A percentile compares a stretch with the other conserved stretches of the same genome.
phyloP scores from a whole-genome alignment of 2,888 invertebrate species.

The Amphiduros pacificus region DNA sequence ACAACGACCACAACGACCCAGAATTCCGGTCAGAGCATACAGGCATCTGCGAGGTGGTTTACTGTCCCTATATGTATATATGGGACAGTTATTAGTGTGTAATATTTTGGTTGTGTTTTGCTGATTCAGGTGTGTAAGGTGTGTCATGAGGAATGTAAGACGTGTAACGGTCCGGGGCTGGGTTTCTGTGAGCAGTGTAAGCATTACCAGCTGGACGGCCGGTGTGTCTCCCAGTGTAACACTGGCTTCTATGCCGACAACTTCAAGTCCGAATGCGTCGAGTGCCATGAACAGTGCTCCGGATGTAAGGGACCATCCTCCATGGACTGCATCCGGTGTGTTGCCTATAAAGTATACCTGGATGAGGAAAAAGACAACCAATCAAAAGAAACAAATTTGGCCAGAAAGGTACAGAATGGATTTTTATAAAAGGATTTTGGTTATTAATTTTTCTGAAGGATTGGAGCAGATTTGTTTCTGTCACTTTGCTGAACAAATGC shows the following conservation, averaged over 20 bases:
- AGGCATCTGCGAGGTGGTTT: too few relatives aligned
- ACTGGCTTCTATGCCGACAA: conserved; percentile 81
- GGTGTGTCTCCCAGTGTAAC: conserved; percentile 74
- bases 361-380: conserved; percentile 21
- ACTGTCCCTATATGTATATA: too few relatives aligned
- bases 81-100: too few relatives aligned
- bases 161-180: conserved; percentile 86
- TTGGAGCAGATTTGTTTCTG: too few relatives aligned
- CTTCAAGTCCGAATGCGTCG: conserved; percentile 71
- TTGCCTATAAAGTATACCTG: conserved; percentile 41
- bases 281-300: conserved; percentile 80
- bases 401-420: too few relatives aligned
- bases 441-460: too few relatives aligned
- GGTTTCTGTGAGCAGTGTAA: conserved; percentile 83
- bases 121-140: conserved; percentile 75
- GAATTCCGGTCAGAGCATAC: too few relatives aligned
- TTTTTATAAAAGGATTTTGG: too few relatives aligned
- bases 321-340: conserved; percentile 44
- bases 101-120: too few relatives aligned
- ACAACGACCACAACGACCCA: too few relatives aligned
- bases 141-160: conserved; percentile 86
- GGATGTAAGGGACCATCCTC: conserved; percentile 62
- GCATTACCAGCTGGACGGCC: conserved; percentile 79
- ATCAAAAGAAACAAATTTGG: too few relatives aligned
- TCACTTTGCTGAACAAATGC: too few relatives aligned